Conservation (phyloP, 30 jellyfish, hydroid and myxozoan genomes). For the Pelagia noctiluca region DNA sequence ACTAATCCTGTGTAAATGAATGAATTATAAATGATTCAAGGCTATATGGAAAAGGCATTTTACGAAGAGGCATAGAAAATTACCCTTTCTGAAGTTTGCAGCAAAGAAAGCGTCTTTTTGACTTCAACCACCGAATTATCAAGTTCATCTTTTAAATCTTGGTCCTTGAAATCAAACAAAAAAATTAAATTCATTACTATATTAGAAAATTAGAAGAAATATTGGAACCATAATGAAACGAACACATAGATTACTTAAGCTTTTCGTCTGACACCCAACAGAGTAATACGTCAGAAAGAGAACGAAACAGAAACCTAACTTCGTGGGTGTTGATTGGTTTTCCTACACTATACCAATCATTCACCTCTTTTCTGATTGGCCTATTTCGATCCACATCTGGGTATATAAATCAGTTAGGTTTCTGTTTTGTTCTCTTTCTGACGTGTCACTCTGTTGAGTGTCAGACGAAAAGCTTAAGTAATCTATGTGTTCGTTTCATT, state of each 20-base stretch:
- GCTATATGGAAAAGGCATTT: not conserved
- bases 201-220: no score
- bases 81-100: conserved; percentile 71
- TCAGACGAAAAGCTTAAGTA: no score
- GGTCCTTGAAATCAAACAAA: conserved; percentile 16
- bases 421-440: no score
- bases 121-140: conserved; percentile 29
- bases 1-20: not conserved
- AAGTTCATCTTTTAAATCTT: conserved; percentile 19
- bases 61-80: not conserved
- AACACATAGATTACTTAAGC: not conserved
- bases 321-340: no score
- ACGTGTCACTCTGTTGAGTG: no score
- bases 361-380: no score
- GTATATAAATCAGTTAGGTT: no score
- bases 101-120: conserved; percentile 25
- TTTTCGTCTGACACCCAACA: not conserved
- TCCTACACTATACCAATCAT: no score
- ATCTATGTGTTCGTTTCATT: no score
- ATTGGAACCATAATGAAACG: not conserved
- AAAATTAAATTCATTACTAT: not conserved
- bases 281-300: not conserved
- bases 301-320: not conserved
- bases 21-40: not conserved
- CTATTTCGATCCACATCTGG: no score